Conservation (phyloP, 2,888 invertebrate genomes). For the Nowickia ferox region DNA sequence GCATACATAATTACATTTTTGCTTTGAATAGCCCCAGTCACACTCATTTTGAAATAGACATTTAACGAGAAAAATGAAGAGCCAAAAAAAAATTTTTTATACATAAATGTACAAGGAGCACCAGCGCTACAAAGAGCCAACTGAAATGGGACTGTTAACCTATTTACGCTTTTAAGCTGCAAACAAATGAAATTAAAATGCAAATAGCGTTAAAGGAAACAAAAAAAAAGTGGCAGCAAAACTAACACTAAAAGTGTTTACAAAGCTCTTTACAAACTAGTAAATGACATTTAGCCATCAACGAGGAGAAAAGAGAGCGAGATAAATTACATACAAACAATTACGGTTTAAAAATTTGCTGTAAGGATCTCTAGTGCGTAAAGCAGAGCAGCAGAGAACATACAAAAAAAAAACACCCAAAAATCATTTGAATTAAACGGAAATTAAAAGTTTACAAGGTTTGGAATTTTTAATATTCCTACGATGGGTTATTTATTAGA, state of each 20-base stretch:
- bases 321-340: not conserved
- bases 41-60: slow-evolving; percentile 64
- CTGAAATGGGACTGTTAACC: slow-evolving; percentile 56
- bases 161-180: slow-evolving; percentile 43
- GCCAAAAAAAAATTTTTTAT: not conserved
- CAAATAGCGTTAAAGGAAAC: slow-evolving; percentile 16
- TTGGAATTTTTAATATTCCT: too few species aligned
- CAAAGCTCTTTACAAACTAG: slow-evolving; percentile 57
- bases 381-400: not conserved
- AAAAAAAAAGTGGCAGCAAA: slow-evolving; percentile 40
- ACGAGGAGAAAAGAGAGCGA: not conserved
- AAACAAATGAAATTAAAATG: slow-evolving; percentile 20
- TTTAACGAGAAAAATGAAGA: not conserved
- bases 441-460: not conserved
- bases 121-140: slow-evolving; percentile 7
- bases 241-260: slow-evolving; percentile 65
- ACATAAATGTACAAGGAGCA: slow-evolving; percentile 23
- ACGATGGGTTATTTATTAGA: too few species aligned
- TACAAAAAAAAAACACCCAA: not conserved
- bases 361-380: not conserved
- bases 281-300: slow-evolving; percentile 56
- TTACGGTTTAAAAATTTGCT: not conserved
- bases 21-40: slow-evolving; percentile 47
- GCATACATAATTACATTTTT: slow-evolving; percentile 34
- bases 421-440: not conserved